Evolutionary conservation across 2,888 invertebrate species (phyloP).

Genomic region (Linyphia triangularis): DNA sequence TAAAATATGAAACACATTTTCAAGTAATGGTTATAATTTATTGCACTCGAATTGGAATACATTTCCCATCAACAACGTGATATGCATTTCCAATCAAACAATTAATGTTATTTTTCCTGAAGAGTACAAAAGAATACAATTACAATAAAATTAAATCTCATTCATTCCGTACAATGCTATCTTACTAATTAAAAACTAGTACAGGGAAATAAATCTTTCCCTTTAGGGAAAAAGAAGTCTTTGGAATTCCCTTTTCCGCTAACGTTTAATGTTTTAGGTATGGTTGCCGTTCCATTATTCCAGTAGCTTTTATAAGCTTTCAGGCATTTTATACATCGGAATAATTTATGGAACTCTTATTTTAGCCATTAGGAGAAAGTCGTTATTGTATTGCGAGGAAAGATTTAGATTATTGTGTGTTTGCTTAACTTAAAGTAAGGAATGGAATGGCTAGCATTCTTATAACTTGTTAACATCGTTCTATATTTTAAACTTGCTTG

Average conservation of each 20-base stretch:
- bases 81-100: neutral
- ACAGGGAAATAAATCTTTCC: conserved; percentile 10
- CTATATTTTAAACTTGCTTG: neutral
- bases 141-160: conserved; percentile 5
- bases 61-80: neutral
- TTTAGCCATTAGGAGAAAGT: neutral
- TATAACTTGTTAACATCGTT: neutral
- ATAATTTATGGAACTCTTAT: neutral
- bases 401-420: neutral
- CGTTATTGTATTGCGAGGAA: neutral
- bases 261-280: conserved; percentile 7
- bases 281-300: neutral
- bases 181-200: conserved; percentile 15
- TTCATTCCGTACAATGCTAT: neutral
- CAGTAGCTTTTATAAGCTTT: conserved; percentile 1
- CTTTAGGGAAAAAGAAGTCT: neutral
- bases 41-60: neutral
- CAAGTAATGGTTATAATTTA: too few species aligned
- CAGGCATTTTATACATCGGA: neutral
- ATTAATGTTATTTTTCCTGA: neutral
- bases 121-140: neutral
- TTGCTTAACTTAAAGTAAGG: neutral
- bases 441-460: neutral
- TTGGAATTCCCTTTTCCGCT: conserved; percentile 8
- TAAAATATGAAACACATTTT: too few species aligned